Percentiles rank a stretch among this genome's conserved stretches.
Evolutionary conservation across 2,113 vertebrate species (phyloP).

Genomic region (Stigmatopora nigra): DNA sequence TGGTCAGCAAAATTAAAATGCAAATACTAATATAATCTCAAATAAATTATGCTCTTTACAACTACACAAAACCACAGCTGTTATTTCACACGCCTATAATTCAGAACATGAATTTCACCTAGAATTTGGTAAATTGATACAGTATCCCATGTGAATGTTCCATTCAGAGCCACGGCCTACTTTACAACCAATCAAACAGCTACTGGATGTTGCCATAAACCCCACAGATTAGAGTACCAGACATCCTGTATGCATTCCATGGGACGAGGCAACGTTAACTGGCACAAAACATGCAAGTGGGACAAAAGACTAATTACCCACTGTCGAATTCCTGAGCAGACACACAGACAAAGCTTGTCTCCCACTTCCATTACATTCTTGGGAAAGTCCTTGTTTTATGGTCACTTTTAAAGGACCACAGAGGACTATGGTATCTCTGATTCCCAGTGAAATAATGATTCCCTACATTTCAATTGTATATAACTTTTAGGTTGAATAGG

Average conservation of each 20-base stretch:
- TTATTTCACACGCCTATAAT: background rate
- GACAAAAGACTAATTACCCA: conserved; percentile 51
- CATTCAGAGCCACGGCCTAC: background rate
- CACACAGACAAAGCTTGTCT: background rate
- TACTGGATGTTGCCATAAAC: background rate
- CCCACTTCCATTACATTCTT: background rate
- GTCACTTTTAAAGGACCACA: background rate
- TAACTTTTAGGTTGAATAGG: no score
- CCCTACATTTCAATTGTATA: no score
- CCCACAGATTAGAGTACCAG: conserved; percentile 22
- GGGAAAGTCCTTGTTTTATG: background rate
- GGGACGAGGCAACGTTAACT: conserved; percentile 37
- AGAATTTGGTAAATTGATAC: background rate
- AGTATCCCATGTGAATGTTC: conserved; percentile 7
- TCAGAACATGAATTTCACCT: background rate
- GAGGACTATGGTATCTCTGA: background rate
- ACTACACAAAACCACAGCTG: background rate
- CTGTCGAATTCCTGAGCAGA: conserved; percentile 27
- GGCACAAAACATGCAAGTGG: conserved; percentile 38
- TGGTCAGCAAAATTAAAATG: background rate
- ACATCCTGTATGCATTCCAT: conserved; percentile 34
- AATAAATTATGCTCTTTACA: background rate
- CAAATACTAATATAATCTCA: background rate
- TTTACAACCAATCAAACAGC: conserved; percentile 20
- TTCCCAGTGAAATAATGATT: no score